Conservation (phyloP, 2,888 invertebrate species). For the Slavum lentiscoides region DNA sequence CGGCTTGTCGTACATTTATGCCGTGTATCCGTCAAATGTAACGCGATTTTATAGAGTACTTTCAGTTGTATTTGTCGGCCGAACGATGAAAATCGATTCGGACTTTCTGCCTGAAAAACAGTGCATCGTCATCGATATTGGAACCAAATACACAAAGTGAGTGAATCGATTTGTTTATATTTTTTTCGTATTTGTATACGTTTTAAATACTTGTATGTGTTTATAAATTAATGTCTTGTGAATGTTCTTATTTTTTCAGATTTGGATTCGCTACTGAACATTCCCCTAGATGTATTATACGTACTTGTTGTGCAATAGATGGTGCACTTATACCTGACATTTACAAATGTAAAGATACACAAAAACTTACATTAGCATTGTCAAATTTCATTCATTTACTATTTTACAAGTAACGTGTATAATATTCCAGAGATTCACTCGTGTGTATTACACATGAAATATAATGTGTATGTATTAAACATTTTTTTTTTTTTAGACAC, state of each 20-base stretch:
- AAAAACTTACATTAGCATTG: constrained; percentile 80
- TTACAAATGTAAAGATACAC: constrained; percentile 67
- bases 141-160: constrained; percentile 90
- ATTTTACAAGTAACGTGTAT: constrained; percentile 76
- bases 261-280: constrained; percentile 91
- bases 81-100: constrained; percentile 38
- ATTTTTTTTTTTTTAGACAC: constrained; percentile 65
- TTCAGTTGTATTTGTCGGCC: background rate
- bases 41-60: too few species aligned
- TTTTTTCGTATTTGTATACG: too few species aligned
- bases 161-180: constrained; percentile 56
- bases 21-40: too few species aligned
- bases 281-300: constrained; percentile 84
- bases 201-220: background rate
- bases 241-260: constrained; percentile 63
- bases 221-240: background rate
- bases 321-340: constrained; percentile 67
- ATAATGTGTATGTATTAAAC: background rate
- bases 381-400: constrained; percentile 85
- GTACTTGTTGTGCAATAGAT: constrained; percentile 71
- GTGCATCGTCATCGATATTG: constrained; percentile 87
- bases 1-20: too few species aligned
- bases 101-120: constrained; percentile 77
- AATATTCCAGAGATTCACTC: background rate
- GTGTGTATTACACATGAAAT: background rate